These are phyloP conservation scores for Platycercus adscitus DNA, from an alignment of 2,113 vertebrate species.

Conservation along the genomic window DNA sequence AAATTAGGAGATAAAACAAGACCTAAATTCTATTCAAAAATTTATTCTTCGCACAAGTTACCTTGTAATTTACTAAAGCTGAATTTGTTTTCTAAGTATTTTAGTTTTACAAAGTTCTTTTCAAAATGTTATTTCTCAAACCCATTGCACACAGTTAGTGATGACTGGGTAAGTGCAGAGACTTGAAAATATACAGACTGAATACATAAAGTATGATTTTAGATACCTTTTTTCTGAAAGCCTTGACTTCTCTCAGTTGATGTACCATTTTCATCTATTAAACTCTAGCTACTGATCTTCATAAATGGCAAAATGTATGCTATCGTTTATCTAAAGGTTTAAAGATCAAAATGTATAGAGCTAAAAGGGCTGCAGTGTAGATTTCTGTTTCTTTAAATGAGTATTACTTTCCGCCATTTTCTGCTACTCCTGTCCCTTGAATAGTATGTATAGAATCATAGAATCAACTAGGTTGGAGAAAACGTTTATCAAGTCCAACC, in stretches of 20 bases:
- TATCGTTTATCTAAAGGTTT: not conserved
- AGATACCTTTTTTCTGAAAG: not conserved
- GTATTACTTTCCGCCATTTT: not conserved
- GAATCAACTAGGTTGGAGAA: not conserved
- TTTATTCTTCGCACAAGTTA: not conserved
- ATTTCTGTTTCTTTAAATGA: not conserved
- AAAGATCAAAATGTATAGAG: not conserved
- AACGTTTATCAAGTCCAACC: not conserved
- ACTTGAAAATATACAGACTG: not conserved
- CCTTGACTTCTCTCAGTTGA: not conserved
- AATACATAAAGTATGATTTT: not conserved
- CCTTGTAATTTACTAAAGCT: not conserved
- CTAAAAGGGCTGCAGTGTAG: not conserved
- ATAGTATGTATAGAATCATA: not conserved
- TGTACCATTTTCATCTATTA: not conserved
- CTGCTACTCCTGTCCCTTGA: not conserved
- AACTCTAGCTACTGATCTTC: not conserved
- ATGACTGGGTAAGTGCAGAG: not conserved
- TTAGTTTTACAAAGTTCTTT: not conserved
- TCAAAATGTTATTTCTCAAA: not conserved
- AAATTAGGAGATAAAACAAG: not conserved
- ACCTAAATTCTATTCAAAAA: not conserved
- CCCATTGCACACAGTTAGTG: not conserved
- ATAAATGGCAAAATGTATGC: not conserved
- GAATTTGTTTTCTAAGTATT: not conserved